Conservation (phyloP, 2,888 invertebrate species). For the Ichneumon xanthorius region DNA sequence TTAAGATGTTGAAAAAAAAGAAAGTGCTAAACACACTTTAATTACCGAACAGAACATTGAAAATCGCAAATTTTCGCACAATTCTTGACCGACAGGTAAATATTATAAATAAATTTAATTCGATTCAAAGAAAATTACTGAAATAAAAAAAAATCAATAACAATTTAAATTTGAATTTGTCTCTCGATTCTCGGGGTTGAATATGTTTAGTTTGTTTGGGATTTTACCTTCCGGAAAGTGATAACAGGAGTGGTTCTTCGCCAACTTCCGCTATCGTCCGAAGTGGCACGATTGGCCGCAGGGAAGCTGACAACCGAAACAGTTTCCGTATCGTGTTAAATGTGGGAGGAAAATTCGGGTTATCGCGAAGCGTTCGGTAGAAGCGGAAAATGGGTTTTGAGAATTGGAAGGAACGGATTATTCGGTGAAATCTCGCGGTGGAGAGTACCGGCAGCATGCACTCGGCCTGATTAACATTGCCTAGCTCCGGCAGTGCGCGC, state of each 20-base stretch:
- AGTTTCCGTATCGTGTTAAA: constrained; percentile 1
- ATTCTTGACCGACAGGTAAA: too few species aligned
- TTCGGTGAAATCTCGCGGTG: constrained; percentile 29
- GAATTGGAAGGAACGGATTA: constrained; percentile 47
- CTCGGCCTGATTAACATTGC: constrained; percentile 64
- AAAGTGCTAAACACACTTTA: background rate
- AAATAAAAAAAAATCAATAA: too few species aligned
- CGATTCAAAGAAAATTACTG: too few species aligned
- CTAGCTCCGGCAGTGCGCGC: constrained; percentile 41
- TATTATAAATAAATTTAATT: too few species aligned
- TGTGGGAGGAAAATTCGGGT: constrained; percentile 20
- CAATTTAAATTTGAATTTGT: too few species aligned
- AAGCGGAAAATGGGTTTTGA: constrained; percentile 11
- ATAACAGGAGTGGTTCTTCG: background rate
- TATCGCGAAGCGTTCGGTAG: constrained; percentile 18
- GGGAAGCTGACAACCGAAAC: background rate
- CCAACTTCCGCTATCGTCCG: background rate
- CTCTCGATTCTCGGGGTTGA: background rate
- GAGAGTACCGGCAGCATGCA: constrained; percentile 45
- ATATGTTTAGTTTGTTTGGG: background rate
- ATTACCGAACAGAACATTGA: background rate
- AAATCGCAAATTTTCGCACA: background rate
- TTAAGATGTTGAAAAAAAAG: background rate
- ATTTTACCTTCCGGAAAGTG: background rate
- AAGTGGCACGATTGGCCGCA: constrained; percentile 8